Base-by-base conservation (phyloP, 1,140 invertebrate genomes). In the Bradynema listronoti region DNA sequence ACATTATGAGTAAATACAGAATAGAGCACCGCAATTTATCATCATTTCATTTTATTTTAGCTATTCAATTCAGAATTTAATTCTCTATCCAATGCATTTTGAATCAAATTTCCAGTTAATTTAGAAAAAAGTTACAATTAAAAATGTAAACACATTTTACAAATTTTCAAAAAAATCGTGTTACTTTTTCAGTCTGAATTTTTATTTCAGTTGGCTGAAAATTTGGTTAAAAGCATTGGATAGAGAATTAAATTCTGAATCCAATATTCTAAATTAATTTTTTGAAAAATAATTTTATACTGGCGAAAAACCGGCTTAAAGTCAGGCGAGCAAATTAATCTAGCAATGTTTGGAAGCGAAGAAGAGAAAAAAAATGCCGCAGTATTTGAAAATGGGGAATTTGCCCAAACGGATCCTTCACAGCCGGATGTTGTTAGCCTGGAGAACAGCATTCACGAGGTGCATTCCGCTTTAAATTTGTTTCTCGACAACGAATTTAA, bases 401-500 rank as follows among this genome's bases (percentile, higher is more conserved):
- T 50, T 50, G 4, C 47, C 29, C 27, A 16, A 27, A 29, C 19
- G n/a, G 34, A 3, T 50, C 47, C 4, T 30, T 24, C 16, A 32
- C 29, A 32, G n/a, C n/a, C n/a, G n/a, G n/a, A n/a, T n/a, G n/a
- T n/a, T n/a, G n/a, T n/a, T n/a, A n/a, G n/a, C 36, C 78, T 88
- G 62, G 80, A 84, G 27, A 83, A 82, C 53, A 82, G 85, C 0
- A 81, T 88, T 60, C 80, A 81, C 56, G 86, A 89, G 67, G 83
- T 85, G 1, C 83, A 84, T 65, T 76, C 82, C 36, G 86, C 88
- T 1, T 84, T 90, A 11, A 82, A 86, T 74, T 84, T 86, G 66
- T 91, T 91, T 78, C 87, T 92, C 68, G 89, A 91, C 76, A 92
- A 92, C 79, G 84, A 86, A 71, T 91, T 91, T 73, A 79, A 84